Evolutionary conservation across 1,140 invertebrate species (phyloP).

Genomic region (Drosophila paulistorum): DNA sequence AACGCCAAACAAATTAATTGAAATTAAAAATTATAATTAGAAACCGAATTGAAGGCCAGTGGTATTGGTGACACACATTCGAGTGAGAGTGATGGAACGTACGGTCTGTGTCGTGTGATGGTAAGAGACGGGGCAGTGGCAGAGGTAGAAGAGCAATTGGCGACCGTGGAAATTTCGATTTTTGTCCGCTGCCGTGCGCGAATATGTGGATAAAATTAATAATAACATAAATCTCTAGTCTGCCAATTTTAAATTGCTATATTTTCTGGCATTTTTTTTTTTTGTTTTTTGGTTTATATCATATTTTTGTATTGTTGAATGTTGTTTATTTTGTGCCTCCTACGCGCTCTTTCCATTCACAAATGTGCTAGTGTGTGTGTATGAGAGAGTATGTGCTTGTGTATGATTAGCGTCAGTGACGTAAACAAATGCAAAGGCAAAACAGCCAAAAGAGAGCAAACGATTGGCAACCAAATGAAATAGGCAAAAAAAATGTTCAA

Average conservation of each 20-base stretch:
- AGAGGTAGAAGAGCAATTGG: conserved; percentile 7
- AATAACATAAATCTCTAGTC: conserved; percentile 20
- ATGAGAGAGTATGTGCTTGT: conserved; percentile 10
- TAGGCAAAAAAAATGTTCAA: conserved; percentile 57
- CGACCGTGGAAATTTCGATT: conserved; percentile 75
- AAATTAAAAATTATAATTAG: neutral
- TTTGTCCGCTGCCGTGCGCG: conserved; percentile 44
- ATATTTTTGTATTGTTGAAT: conserved; percentile 25
- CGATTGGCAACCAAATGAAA: conserved; percentile 22
- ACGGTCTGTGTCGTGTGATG: neutral
- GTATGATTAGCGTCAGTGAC: conserved; percentile 51
- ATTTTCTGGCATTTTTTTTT: conserved; percentile 33
- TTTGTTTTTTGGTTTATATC: conserved; percentile 37
- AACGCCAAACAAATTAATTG: neutral
- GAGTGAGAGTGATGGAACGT: conserved; percentile 3
- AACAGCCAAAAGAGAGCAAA: neutral
- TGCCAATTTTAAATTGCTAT: conserved; percentile 32
- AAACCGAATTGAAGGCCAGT: neutral
- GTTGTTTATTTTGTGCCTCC: conserved; percentile 35
- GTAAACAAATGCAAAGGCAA: conserved; percentile 66
- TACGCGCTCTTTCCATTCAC: conserved; percentile 51
- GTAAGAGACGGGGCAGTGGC: neutral
- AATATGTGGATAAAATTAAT: conserved; percentile 31
- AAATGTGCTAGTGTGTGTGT: conserved; percentile 1
- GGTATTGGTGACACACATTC: neutral